Evolutionary conservation across 2,888 invertebrate genomes (phyloP), one percentile per base, ranked within the genome.

Genomic region (Diachrysia chrysitis): DNA sequence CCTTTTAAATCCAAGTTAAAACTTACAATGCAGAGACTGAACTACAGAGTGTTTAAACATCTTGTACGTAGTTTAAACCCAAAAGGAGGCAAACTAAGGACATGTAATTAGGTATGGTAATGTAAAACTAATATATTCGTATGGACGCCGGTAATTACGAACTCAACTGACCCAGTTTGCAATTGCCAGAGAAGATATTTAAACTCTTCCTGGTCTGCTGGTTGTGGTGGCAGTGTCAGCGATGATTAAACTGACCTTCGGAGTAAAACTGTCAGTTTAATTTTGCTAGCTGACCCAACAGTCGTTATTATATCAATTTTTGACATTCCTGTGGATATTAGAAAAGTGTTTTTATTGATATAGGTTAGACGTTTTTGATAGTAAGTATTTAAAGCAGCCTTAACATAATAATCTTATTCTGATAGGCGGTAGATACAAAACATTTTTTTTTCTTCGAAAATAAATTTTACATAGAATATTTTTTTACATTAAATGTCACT

Each of bases 151-250:
- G 73, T 76, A 84, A 84, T 84, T 84, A 79, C 62, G 69, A 78
- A 78, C 70, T 78, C 66, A 60, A 65, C 73, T 83, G 85, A 82
- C 83, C 84, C 60, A 84, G 63, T 79, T 83, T 21, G 68, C 63
- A 62, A 78, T 78, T 73, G 73, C 75, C 73, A 69, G 75, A 70
- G 59, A 77, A 78, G 79, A 78, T 66, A 78, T 69, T 78, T 69
- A 65, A 80, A 73, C 59, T 73, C 65, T 65, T 69, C 66, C 54
- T 69, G 66, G 56, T 16, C 12, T 29, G 25, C 17, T 51, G 37
- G 48, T 32, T 56, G 25, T n/a, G 42, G 51, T 56, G 37, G n/a
- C 25, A 16, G 32, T 66, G 46, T 32, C 23, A 71, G 62, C 59
- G 71, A 59, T 58, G 57, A 62, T 62, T 71, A 71, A 42, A n/a